These are phyloP conservation scores for Clarias magur DNA, from an alignment of 2,113 vertebrate genomes.

Conservation along the genomic window DNA sequence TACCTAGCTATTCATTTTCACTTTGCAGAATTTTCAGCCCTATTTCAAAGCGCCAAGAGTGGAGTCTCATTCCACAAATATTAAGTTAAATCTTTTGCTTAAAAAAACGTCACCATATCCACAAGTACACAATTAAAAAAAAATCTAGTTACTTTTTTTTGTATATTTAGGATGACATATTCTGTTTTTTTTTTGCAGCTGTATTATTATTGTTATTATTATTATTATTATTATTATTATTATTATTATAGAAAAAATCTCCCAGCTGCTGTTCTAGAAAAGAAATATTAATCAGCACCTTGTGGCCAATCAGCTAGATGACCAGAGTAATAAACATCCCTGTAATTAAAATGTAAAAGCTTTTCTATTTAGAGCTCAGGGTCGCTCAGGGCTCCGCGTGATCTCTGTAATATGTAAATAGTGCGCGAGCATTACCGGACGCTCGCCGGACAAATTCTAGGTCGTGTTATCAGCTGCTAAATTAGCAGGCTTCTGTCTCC, in stretches of 20 bases:
- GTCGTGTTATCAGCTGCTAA: slow-evolving; percentile 55
- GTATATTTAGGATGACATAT: too few species aligned
- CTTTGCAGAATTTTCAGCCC: too few species aligned
- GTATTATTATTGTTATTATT: too few species aligned
- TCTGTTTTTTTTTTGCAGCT: too few species aligned
- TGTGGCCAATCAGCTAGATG: background rate
- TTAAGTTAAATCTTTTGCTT: background rate
- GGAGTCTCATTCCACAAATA: background rate
- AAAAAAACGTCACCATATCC: background rate
- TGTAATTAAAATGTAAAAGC: background rate
- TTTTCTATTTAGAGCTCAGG: background rate
- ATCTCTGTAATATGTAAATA: slow-evolving; percentile 19
- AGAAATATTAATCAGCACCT: background rate
- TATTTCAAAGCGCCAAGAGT: background rate
- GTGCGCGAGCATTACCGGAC: slow-evolving; percentile 12
- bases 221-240: too few species aligned
- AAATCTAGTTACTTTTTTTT: background rate
- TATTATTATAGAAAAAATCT: background rate
- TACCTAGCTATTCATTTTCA: too few species aligned
- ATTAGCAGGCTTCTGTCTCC: slow-evolving; percentile 62
- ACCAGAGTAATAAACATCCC: background rate
- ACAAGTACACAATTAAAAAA: background rate
- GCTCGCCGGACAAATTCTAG: slow-evolving; percentile 15
- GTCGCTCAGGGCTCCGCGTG: background rate
- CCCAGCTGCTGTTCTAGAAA: background rate